A percentile compares a stretch with the other conserved stretches of the same genome.
Conservation (phyloP, 2,113 vertebrate species). For the Gobius niger region DNA sequence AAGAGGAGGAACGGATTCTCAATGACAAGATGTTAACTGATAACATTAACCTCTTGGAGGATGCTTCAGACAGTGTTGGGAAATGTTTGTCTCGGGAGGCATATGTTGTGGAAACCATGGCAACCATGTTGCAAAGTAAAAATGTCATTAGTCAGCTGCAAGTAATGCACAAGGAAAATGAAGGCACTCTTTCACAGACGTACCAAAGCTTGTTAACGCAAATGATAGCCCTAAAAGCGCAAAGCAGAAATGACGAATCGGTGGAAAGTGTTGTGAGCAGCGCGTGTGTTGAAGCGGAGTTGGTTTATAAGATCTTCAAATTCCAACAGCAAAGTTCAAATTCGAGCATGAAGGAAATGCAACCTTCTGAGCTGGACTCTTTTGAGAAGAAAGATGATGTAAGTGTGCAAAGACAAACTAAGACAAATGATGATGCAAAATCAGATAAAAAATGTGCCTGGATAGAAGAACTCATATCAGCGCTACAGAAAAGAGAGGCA, state of each 20-base stretch:
- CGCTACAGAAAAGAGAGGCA: conserved; percentile 79
- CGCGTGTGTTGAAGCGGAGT: conserved; percentile 82
- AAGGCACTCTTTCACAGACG: conserved; percentile 26
- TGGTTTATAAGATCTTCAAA: conserved; percentile 80
- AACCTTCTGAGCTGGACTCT: conserved; percentile 51
- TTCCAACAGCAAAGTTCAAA: conserved; percentile 76
- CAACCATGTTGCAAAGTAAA: conserved; percentile 77
- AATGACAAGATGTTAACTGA: conserved; percentile 32
- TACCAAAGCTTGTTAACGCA: conserved; percentile 73
- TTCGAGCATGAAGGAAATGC: conserved; percentile 65
- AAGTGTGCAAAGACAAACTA: neutral
- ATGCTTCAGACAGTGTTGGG: conserved; percentile 69
- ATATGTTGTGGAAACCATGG: conserved; percentile 79
- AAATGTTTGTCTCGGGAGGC: conserved; percentile 79
- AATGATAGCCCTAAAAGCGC: conserved; percentile 77
- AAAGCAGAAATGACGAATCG: conserved; percentile 5
- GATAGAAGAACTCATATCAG: conserved; percentile 79
- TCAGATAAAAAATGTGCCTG: conserved; percentile 50
- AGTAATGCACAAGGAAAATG: conserved; percentile 46
- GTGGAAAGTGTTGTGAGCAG: conserved; percentile 41
- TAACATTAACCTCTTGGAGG: conserved; percentile 17
- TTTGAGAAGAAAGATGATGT: conserved; percentile 47
- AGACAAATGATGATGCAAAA: conserved; percentile 5
- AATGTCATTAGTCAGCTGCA: conserved; percentile 47
- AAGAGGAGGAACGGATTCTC: conserved; percentile 51